These are phyloP conservation scores for Penaeus vannamei DNA, from an alignment of 1,140 invertebrate genomes.

Conservation along the genomic window DNA sequence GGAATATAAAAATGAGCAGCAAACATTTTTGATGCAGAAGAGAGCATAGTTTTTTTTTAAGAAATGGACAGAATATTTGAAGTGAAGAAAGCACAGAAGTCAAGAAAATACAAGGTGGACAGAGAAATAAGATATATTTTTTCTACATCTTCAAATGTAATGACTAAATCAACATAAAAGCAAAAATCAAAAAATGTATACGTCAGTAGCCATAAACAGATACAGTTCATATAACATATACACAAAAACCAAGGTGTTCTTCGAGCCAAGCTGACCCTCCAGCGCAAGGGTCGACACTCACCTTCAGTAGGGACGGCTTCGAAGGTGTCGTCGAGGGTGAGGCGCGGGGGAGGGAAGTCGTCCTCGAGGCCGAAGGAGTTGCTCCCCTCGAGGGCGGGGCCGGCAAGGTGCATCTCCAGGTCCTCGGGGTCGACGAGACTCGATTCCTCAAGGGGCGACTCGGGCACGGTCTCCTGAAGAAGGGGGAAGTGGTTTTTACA, in stretches of 20 bases:
- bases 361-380: neutral
- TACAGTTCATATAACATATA: neutral
- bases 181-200: neutral
- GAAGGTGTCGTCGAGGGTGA: conserved; percentile 59
- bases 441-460: conserved; percentile 46
- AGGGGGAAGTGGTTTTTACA: neutral
- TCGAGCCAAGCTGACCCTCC: neutral
- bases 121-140: too few species aligned
- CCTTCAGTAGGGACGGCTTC: conserved; percentile 59
- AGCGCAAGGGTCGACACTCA: neutral
- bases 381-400: neutral
- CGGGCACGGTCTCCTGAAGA: neutral
- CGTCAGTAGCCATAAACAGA: too few species aligned
- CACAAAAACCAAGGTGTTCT: neutral
- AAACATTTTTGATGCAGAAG: too few species aligned
- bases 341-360: conserved; percentile 28
- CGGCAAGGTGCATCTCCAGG: neutral
- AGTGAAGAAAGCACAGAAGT: too few species aligned
- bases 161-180: neutral
- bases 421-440: conserved; percentile 51
- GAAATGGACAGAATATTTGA: too few species aligned
- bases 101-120: too few species aligned
- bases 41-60: too few species aligned
- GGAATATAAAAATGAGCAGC: too few species aligned
- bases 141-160: too few species aligned